phyloP scores from a whole-genome alignment of 2,797 vertebrate species.

The Melanotaenia parkinsoni region DNA sequence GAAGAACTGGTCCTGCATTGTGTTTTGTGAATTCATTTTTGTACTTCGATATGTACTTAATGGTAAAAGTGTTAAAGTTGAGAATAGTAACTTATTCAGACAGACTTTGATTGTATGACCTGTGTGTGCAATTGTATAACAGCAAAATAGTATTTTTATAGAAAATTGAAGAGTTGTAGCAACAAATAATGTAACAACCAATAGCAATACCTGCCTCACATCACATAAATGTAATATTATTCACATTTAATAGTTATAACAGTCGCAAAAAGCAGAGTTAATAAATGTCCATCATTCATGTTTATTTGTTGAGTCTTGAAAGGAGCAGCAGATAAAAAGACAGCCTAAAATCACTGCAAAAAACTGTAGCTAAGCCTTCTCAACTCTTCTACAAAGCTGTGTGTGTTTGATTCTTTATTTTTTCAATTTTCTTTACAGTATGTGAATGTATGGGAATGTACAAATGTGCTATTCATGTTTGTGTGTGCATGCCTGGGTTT shows the following conservation, averaged over 20 bases:
- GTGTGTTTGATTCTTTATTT: not conserved
- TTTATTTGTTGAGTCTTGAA: not conserved
- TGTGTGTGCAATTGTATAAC: not conserved
- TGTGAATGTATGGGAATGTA: conserved; percentile 5
- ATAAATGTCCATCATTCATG: not conserved
- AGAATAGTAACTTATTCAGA: too few relatives aligned
- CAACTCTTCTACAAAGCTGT: not conserved
- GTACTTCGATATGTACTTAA: too few relatives aligned
- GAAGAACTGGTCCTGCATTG: not conserved
- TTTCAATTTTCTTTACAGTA: conserved; percentile 1
- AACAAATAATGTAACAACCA: too few relatives aligned
- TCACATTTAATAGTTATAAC: conserved; percentile 23
- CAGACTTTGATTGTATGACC: too few relatives aligned
- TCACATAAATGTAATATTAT: not conserved
- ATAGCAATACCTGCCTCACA: too few relatives aligned
- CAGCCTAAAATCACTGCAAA: not conserved
- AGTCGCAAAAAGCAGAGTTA: not conserved
- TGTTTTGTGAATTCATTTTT: not conserved
- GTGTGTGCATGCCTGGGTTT: conserved; percentile 18
- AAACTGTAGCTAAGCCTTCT: not conserved
- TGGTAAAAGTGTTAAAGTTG: too few relatives aligned
- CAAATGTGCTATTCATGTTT: not conserved
- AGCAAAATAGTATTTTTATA: not conserved
- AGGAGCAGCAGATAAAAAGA: not conserved
- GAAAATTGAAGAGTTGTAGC: not conserved